These are phyloP conservation scores for Calliphora vicina DNA, from an alignment of 1,140 invertebrate genomes.

Conservation along the genomic window DNA sequence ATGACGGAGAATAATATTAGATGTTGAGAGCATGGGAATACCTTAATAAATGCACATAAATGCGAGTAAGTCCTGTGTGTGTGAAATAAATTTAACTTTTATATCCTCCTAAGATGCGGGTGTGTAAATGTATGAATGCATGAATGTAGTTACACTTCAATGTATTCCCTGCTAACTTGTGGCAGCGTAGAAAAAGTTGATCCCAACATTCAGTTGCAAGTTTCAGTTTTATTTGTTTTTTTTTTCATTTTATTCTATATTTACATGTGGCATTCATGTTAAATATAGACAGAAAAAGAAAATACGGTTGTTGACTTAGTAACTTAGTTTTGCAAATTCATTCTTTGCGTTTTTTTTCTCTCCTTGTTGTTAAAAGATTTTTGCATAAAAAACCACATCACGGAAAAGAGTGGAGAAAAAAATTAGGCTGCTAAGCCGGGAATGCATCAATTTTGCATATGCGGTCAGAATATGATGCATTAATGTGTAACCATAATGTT, in stretches of 20 bases:
- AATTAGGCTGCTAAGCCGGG: neutral
- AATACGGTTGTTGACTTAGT: constrained; percentile 9
- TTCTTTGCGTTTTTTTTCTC: neutral
- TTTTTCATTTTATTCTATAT: neutral
- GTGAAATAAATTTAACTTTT: neutral
- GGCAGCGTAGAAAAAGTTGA: neutral
- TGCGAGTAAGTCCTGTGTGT: neutral
- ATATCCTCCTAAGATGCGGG: neutral
- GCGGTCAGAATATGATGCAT: neutral
- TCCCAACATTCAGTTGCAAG: neutral
- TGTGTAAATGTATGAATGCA: neutral
- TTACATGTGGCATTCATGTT: neutral
- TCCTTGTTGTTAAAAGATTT: neutral
- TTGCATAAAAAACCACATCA: neutral
- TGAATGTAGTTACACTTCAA: neutral
- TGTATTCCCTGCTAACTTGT: neutral
- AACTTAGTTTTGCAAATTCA: neutral
- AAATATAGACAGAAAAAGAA: neutral
- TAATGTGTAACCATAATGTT: neutral
- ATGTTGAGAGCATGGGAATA: too few species aligned
- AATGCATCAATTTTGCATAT: neutral
- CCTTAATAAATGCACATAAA: too few species aligned
- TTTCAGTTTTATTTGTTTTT: neutral
- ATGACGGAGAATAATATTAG: too few species aligned
- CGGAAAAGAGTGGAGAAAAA: neutral